Evolutionary conservation across 64 coral and sea anemone genomes (phyloP).

Genomic region (Montipora capricornis): DNA sequence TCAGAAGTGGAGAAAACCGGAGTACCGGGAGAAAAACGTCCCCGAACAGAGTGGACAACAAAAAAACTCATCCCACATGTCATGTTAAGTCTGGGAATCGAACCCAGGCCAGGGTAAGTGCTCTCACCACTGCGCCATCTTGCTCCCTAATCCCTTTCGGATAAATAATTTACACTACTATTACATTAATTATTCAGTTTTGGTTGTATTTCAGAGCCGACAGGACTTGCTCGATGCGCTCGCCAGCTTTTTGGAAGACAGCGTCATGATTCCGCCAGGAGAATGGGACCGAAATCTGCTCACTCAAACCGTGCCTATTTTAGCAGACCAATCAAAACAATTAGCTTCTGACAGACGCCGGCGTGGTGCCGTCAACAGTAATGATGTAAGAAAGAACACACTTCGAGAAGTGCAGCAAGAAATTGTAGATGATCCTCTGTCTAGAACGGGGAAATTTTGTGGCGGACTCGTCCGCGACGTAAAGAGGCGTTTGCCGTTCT

Average conservation of each 20-base stretch:
- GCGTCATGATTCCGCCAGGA: slow-evolving; percentile 92
- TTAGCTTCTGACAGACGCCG: slow-evolving; percentile 57
- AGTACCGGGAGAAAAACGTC: too few species aligned
- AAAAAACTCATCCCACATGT: too few species aligned
- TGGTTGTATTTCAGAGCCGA: slow-evolving; percentile 44
- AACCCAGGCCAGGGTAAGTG: too few species aligned
- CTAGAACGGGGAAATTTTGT: slow-evolving; percentile 89
- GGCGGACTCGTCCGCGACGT: slow-evolving; percentile 94
- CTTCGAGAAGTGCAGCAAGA: slow-evolving; percentile 32
- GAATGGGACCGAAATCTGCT: slow-evolving; percentile 94
- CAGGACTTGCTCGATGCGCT: slow-evolving; percentile 68
- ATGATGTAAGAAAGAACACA: background rate
- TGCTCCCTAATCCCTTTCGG: too few species aligned
- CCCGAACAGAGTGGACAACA: too few species aligned
- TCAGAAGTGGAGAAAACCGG: too few species aligned
- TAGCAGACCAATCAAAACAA: slow-evolving; percentile 80
- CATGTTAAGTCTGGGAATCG: too few species aligned
- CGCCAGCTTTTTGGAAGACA: slow-evolving; percentile 68
- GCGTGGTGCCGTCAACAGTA: background rate
- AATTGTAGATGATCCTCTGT: slow-evolving; percentile 71
- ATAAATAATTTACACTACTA: too few species aligned
- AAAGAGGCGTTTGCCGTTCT: slow-evolving; percentile 72
- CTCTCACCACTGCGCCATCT: too few species aligned
- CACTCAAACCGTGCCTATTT: slow-evolving; percentile 80
- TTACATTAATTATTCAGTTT: too few species aligned